Evolutionary conservation across 2,797 vertebrate species (phyloP), one percentile per base, ranked within the genome.

Genomic region (Sebastes glaucus): DNA sequence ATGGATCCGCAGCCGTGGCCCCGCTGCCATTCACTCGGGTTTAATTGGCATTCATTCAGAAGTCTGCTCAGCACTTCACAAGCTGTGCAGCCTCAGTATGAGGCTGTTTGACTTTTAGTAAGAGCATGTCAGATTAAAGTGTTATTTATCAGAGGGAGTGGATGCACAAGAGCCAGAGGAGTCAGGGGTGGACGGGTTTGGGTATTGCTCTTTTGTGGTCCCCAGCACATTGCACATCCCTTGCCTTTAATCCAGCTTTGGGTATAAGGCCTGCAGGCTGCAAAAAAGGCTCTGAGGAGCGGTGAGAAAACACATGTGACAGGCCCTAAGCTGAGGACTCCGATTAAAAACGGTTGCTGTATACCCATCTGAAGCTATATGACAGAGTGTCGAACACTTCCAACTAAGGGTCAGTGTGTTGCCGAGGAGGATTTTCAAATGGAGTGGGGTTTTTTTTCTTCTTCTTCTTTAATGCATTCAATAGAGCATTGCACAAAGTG

Each of bases 291-390:
- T 90, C 67, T 69, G 76, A 75, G 73, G 76, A 83, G 46, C 59
- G 9, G 33, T 28, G 71, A 88, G 74, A 81, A 86, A 87, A 83
- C 61, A 83, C 71, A 85, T 78, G 85, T 84, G 87, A 88, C 89
- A 82, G 85, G 80, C 77, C 81, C 32, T 90, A 92, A 94, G 68
- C 87, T 83, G 61, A 84, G 88, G 90, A 93, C 85, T 93, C 85
- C 68, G 85, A 94, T 94, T 89, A 90, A 90, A 89, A 90, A 87
- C 71, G 67, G 89, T 72, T 77, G 75, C 83, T 81, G 74, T 87
- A 78, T 84, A 76, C 61, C 78, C 79, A 75, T 87, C 78, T 85
- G 68, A 83, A 80, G 82, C 80, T 77, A 18, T 63, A 55, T 87
- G 90, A 92, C 88, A 85, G 87, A 81, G 73, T 87, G 78, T 74